These are phyloP conservation scores for Adelges cooleyi DNA, from an alignment of 1,140 invertebrate species.

Conservation along the genomic window DNA sequence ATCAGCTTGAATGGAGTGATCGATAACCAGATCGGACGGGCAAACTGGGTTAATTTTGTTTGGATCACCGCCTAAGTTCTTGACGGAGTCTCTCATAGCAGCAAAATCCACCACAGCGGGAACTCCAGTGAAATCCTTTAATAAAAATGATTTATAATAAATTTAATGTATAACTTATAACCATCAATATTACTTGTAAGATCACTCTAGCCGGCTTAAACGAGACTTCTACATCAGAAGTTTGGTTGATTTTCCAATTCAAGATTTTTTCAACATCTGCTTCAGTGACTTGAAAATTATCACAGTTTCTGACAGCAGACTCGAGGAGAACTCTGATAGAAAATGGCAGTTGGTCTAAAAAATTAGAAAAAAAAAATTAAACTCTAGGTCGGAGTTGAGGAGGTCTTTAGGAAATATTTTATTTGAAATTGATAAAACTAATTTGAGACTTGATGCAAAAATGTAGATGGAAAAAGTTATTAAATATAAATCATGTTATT, in stretches of 20 bases:
- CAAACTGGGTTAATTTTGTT: conserved; percentile 94
- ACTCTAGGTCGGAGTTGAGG: too few species aligned
- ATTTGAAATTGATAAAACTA: too few species aligned
- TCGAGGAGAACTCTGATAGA: conserved; percentile 88
- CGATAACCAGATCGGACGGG: conserved; percentile 94
- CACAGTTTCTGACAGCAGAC: conserved; percentile 90
- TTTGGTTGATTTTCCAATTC: conserved; percentile 75
- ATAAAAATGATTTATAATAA: background rate
- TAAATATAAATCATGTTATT: background rate
- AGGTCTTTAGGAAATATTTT: too few species aligned
- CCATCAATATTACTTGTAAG: conserved; percentile 56
- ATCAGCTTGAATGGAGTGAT: conserved; percentile 97
- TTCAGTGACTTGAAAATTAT: conserved; percentile 80
- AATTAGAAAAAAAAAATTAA: conserved; percentile 23
- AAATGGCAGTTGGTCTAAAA: conserved; percentile 70
- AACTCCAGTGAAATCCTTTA: conserved; percentile 59
- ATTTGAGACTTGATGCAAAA: background rate
- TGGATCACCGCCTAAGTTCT: conserved; percentile 72
- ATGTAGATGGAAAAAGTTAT: background rate
- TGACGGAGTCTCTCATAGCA: conserved; percentile 93
- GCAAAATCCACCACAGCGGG: conserved; percentile 98
- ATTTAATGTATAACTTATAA: background rate
- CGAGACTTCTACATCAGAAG: conserved; percentile 71
- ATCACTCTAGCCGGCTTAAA: conserved; percentile 94
- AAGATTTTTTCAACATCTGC: conserved; percentile 83